Evolutionary conservation across 1,140 invertebrate genomes (phyloP).

Genomic region (Cherax destructor): DNA sequence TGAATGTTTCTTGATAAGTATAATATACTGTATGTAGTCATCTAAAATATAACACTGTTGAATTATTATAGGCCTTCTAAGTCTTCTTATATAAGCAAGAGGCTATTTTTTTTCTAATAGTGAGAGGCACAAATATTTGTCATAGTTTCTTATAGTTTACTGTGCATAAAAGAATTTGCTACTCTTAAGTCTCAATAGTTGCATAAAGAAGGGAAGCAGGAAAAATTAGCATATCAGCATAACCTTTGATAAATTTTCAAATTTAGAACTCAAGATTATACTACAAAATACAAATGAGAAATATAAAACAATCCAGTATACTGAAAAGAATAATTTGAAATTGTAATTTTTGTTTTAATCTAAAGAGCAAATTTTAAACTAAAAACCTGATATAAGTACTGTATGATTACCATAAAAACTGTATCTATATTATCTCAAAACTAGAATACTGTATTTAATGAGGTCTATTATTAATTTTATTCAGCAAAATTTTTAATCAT

Average conservation of each 20-base stretch:
- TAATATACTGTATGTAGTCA: background rate
- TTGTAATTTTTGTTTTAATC: background rate
- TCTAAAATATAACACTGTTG: background rate
- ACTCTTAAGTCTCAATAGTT: conserved; percentile 24
- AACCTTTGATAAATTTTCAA: background rate
- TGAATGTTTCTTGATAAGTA: background rate
- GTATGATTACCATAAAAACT: background rate
- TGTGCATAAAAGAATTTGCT: conserved; percentile 5
- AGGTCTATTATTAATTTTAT: background rate
- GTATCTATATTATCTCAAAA: conserved; percentile 3
- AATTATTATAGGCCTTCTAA: background rate
- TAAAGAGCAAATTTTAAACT: background rate
- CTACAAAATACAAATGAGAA: conserved; percentile 9
- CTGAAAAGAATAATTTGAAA: conserved; percentile 19
- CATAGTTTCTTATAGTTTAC: background rate
- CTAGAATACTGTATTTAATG: background rate
- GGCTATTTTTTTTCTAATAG: background rate
- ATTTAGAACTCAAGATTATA: background rate
- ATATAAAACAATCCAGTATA: background rate
- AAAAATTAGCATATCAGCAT: conserved; percentile 39
- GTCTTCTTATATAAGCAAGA: background rate
- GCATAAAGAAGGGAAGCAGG: conserved; percentile 31
- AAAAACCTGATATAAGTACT: background rate
- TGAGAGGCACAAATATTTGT: background rate
- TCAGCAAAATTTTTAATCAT: background rate